Evolutionary conservation across 2,113 vertebrate species (phyloP), one percentile per base, ranked within the genome.

Genomic region (Neodontobutis hainanensis): DNA sequence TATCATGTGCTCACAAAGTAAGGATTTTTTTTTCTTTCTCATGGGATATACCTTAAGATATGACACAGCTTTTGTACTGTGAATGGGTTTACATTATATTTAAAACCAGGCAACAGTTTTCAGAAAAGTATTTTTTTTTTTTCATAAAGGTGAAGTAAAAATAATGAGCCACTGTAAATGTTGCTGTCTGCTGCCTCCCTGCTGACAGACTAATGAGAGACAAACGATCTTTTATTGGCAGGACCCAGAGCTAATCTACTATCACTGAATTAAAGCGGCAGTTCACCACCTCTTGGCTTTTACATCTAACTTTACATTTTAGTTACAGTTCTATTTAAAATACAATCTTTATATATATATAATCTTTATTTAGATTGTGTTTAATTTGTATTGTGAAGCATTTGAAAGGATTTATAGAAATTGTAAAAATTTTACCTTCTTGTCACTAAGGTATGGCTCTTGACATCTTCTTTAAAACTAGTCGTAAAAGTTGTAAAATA

Each of bases 1-100:
- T 46, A 48, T 15, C 38, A 15, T 63, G 50, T 49, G 67, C 12
- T 63, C 45, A 38, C 43, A 27, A 43, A 6, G 14, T 72, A 34
- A 45, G 50, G 65, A 58, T 15, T 27, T 11, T 40, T 57, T 11
- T 48, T 61, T 7, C 44, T 68, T 61, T 7, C 48, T 68, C 65
- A 68, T 45, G 35, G 40, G 63, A 46, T 70, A 43, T 75, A 46
- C 55, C 67, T 74, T 14, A 62, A 40, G 4, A 72, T 61, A 60
- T 42, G 15, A 47, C 12, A 27, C 1, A n/a, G 27, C n/a, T 64
- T 56, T 58, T 69, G 46, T 34, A 40, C 48, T 50, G 47, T 68
- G 50, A 44, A 42, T 44, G 47, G 14, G 8, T 43, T 42, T 52
- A 32, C n/a, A 49, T 56, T 49, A 55, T 57, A 47, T 6, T 69